phyloP scores from a whole-genome alignment of 2,113 vertebrate genomes.

The Varanus salvator region DNA sequence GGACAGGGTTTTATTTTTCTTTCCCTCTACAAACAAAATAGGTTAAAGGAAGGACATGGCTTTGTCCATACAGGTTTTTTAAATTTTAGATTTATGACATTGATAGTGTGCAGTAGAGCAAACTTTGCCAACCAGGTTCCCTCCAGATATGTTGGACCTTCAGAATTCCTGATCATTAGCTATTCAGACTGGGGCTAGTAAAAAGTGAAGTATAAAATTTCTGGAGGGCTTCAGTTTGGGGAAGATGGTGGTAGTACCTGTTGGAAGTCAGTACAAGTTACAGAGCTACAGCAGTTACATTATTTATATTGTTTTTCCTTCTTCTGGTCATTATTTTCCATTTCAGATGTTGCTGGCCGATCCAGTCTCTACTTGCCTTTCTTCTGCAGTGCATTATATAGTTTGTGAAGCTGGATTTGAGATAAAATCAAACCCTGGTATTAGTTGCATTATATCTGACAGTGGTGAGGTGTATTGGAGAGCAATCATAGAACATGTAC shows the following conservation, averaged over 20 bases:
- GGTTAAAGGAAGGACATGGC: neutral
- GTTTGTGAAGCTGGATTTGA: slow-evolving; percentile 81
- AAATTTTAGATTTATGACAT: neutral
- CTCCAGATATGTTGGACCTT: too few relatives aligned
- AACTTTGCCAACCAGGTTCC: too few relatives aligned
- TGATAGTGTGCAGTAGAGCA: neutral
- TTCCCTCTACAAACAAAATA: neutral
- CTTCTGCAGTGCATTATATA: slow-evolving; percentile 71
- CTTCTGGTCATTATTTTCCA: slow-evolving; percentile 8
- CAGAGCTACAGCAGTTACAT: neutral
- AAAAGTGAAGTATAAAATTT: too few relatives aligned
- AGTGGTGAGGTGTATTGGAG: slow-evolving; percentile 71
- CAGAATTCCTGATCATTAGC: too few relatives aligned
- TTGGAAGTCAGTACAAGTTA: neutral
- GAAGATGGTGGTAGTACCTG: neutral
- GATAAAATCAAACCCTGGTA: slow-evolving; percentile 45
- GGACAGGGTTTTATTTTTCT: neutral
- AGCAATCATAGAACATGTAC: slow-evolving; percentile 62
- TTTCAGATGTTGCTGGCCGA: slow-evolving; percentile 63
- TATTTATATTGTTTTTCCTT: neutral
- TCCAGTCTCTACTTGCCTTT: slow-evolving; percentile 74
- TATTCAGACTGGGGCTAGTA: too few relatives aligned
- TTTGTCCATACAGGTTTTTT: neutral
- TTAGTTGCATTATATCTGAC: slow-evolving; percentile 64
- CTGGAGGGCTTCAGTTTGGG: too few relatives aligned